These are phyloP conservation scores for Tenodera sinensis DNA, from an alignment of 2,888 invertebrate species.

Conservation along the genomic window DNA sequence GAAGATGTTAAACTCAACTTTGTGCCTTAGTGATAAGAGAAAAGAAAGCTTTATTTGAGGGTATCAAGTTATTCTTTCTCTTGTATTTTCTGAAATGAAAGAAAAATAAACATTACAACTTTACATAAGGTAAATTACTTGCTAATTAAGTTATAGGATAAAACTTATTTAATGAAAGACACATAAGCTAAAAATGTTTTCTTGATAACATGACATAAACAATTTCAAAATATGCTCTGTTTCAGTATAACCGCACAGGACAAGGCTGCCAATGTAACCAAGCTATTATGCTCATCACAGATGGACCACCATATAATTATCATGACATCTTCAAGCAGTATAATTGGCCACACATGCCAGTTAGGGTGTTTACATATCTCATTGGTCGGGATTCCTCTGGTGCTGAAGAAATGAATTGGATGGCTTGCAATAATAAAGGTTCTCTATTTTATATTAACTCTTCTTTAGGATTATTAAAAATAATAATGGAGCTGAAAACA, in stretches of 20 bases:
- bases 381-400: slow-evolving; percentile 91
- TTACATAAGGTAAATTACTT: too few species aligned
- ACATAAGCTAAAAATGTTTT: too few species aligned
- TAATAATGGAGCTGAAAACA: too few species aligned
- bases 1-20: too few species aligned
- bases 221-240: neutral
- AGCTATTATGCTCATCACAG: slow-evolving; percentile 95
- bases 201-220: neutral
- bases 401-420: slow-evolving; percentile 80
- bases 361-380: slow-evolving; percentile 93
- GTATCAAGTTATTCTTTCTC: too few species aligned
- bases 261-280: slow-evolving; percentile 94
- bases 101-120: too few species aligned
- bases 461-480: neutral
- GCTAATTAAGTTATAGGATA: too few species aligned
- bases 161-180: too few species aligned
- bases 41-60: too few species aligned
- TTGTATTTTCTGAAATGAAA: too few species aligned
- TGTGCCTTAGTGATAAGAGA: too few species aligned
- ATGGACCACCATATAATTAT: slow-evolving; percentile 76
- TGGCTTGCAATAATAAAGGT: slow-evolving; percentile 98
- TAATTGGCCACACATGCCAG: slow-evolving; percentile 92
- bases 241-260: slow-evolving; percentile 74
- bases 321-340: slow-evolving; percentile 68
- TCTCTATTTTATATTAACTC: slow-evolving; percentile 30